phyloP scores from a whole-genome alignment of 2,888 invertebrate genomes.

The Eilema depressum region DNA sequence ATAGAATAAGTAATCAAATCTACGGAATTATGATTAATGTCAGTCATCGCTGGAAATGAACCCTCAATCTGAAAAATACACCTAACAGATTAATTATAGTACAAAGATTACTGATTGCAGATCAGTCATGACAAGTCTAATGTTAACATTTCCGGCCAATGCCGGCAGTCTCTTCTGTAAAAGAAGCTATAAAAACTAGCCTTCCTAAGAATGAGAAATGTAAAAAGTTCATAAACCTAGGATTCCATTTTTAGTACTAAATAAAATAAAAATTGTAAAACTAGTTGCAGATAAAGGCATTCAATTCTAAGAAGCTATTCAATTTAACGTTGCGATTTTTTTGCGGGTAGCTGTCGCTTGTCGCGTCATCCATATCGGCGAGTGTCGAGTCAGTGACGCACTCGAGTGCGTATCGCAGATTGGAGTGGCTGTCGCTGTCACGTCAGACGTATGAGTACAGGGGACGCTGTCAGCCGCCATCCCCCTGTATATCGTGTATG shows the following conservation, averaged over 20 bases:
- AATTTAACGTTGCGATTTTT: background rate
- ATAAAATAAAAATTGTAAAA: background rate
- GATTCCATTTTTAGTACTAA: background rate
- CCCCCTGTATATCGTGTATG: slow-evolving; percentile 8
- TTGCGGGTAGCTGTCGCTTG: background rate
- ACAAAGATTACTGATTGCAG: too few species aligned
- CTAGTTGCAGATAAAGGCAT: too few species aligned
- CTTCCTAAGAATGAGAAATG: too few species aligned
- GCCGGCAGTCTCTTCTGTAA: background rate
- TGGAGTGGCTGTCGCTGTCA: slow-evolving; percentile 63
- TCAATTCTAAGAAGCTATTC: too few species aligned
- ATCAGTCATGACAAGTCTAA: too few species aligned
- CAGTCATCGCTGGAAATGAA: background rate
- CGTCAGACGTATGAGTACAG: slow-evolving; percentile 53
- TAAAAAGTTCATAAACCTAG: background rate
- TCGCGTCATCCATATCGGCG: slow-evolving; percentile 17
- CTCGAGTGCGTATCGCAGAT: slow-evolving; percentile 60
- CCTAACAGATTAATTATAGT: too few species aligned
- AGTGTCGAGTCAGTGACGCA: slow-evolving; percentile 46
- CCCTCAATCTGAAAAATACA: too few species aligned
- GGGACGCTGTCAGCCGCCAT: slow-evolving; percentile 16
- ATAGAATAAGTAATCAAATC: too few species aligned
- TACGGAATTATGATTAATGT: background rate
- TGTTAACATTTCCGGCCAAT: too few species aligned
- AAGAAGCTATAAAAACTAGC: background rate